Evolutionary conservation across 2,888 invertebrate genomes (phyloP).

Genomic region (Coleophora flavipennella): DNA sequence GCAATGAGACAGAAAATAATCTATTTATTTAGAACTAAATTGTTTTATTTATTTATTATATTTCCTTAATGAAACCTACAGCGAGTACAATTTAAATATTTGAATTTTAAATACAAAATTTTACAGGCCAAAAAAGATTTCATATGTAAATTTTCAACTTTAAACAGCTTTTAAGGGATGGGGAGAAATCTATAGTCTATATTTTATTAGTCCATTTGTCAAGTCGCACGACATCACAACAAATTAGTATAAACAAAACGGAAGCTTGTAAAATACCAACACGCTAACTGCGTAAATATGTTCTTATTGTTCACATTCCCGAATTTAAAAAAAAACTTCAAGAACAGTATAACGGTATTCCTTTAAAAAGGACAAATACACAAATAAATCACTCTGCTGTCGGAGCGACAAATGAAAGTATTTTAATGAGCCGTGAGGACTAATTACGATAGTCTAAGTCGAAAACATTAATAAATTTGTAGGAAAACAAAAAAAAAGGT

Average conservation of each 20-base stretch:
- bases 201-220: no score
- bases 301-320: background rate
- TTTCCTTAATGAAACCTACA: no score
- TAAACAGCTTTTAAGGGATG: no score
- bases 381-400: slow-evolving; percentile 56
- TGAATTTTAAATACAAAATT: no score
- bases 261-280: slow-evolving; percentile 7
- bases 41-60: no score
- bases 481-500: slow-evolving; percentile 26
- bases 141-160: no score
- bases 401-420: slow-evolving; percentile 52
- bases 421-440: slow-evolving; percentile 59
- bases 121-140: no score
- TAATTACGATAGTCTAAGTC: slow-evolving; percentile 50
- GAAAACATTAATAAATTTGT: slow-evolving; percentile 38
- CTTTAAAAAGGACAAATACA: slow-evolving; percentile 27
- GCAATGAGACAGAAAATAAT: no score
- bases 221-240: background rate
- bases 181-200: no score
- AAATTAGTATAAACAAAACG: slow-evolving; percentile 3
- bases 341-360: background rate
- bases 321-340: background rate
- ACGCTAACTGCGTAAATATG: background rate
- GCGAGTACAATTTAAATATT: no score
- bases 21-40: no score